Conservation (phyloP, 2,113 vertebrate genomes). For the Macaca fascicularis region T2T-MFA8v1.1 NC_088394.1:73032001-73032500, state of each 20-base stretch:
- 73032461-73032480: not conserved
- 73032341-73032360: not conserved
- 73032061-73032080: not conserved
- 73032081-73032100: not conserved
- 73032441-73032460: not conserved
- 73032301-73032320: not conserved
- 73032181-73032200: not conserved
- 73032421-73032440: fast-evolving
- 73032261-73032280: not conserved
- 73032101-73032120: fast-evolving
- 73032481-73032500: not conserved
- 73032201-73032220: not conserved
- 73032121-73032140: not conserved
- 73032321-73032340: not conserved
- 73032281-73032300: not conserved
- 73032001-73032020: not conserved
- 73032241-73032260: not conserved
- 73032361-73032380: not conserved
- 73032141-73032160: not conserved
- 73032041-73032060: not conserved
- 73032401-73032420: not conserved
- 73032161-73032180: not conserved
- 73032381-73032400: fast-evolving
- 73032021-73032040: fast-evolving
- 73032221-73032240: not conserved